Percentiles rank a stretch among this genome's conserved stretches.
Conservation (phyloP, 2,113 vertebrate genomes). For the Epinephelus lanceolatus region DNA sequence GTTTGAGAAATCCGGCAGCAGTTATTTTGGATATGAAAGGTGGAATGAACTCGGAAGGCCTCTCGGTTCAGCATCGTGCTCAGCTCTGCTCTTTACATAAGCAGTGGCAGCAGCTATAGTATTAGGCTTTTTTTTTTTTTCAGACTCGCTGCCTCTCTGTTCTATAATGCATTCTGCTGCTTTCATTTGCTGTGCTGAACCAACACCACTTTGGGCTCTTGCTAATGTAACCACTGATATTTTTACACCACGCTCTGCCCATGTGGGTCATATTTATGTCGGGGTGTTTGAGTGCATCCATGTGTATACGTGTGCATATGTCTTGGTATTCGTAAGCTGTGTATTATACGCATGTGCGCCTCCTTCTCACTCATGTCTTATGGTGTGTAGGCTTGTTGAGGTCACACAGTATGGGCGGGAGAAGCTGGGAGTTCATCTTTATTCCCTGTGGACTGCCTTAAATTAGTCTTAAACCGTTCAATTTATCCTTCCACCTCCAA, state of each 20-base stretch:
- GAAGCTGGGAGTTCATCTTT: constrained; percentile 42
- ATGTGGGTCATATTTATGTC: constrained; percentile 44
- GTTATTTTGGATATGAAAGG: constrained; percentile 78
- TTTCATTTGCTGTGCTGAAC: constrained; percentile 41
- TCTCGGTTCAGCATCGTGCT: constrained; percentile 62
- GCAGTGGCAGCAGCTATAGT: constrained; percentile 56
- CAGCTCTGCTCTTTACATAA: constrained; percentile 70
- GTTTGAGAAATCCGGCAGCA: constrained; percentile 68
- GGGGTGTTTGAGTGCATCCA: constrained; percentile 39
- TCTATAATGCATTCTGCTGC: constrained; percentile 50
- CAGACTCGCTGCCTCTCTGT: constrained; percentile 9
- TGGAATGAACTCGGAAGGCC: constrained; percentile 67
- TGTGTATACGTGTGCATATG: constrained; percentile 24
- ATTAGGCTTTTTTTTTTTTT: constrained; percentile 25
- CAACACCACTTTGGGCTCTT: constrained; percentile 34
- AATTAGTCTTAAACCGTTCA: constrained; percentile 58
- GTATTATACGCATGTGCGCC: constrained; percentile 28
- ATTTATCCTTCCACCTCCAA: constrained; percentile 38
- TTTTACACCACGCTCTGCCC: constrained; percentile 52
- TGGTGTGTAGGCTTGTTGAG: constrained; percentile 59
- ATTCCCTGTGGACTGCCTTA: constrained; percentile 52
- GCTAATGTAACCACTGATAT: constrained; percentile 62
- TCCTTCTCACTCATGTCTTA: constrained; percentile 30
- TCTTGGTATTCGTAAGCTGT: background rate
- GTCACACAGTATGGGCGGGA: constrained; percentile 46